Evolutionary conservation across 92 coral and sea anemone genomes (phyloP).

Genomic region (Zoanthus solanderi): DNA sequence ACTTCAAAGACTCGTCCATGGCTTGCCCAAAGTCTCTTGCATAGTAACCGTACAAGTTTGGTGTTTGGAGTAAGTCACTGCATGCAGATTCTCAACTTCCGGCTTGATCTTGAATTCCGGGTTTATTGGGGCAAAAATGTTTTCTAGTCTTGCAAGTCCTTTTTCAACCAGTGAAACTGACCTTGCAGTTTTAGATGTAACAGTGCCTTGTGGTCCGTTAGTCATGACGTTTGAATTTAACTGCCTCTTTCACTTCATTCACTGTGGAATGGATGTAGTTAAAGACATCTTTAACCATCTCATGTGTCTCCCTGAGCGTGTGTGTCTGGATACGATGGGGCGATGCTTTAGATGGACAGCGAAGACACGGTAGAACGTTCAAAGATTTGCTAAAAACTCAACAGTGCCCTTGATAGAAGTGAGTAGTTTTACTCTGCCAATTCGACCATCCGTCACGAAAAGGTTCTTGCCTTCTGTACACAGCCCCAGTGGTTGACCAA

Average conservation of each 20-base stretch:
- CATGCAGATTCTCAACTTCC: constrained; percentile 54
- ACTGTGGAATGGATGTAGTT: constrained; percentile 52
- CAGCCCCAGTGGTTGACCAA: constrained; percentile 54
- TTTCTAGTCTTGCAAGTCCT: constrained; percentile 37
- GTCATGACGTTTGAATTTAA: constrained; percentile 33
- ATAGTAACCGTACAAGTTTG: constrained; percentile 63
- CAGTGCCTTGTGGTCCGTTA: constrained; percentile 58
- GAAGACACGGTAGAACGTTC: constrained; percentile 50
- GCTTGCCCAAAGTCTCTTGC: constrained; percentile 56
- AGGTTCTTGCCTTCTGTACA: constrained; percentile 49
- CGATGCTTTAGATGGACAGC: constrained; percentile 44
- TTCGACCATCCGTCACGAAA: constrained; percentile 57
- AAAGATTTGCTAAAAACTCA: constrained; percentile 52
- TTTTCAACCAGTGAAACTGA: constrained; percentile 61
- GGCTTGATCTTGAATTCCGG: constrained; percentile 46
- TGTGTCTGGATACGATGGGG: constrained; percentile 6
- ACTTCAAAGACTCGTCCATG: constrained; percentile 58
- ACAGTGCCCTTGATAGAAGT: constrained; percentile 34
- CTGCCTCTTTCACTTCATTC: constrained; percentile 15
- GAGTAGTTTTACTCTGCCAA: constrained; percentile 48
- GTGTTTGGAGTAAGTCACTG: constrained; percentile 66
- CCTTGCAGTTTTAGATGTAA: constrained; percentile 58
- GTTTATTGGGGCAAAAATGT: constrained; percentile 11
- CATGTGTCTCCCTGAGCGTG: constrained; percentile 45
- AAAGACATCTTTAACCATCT: constrained; percentile 55